Evolutionary conservation across 2,888 invertebrate genomes (phyloP), one percentile per base, ranked within the genome.

Genomic region (Branchellion lobata): DNA sequence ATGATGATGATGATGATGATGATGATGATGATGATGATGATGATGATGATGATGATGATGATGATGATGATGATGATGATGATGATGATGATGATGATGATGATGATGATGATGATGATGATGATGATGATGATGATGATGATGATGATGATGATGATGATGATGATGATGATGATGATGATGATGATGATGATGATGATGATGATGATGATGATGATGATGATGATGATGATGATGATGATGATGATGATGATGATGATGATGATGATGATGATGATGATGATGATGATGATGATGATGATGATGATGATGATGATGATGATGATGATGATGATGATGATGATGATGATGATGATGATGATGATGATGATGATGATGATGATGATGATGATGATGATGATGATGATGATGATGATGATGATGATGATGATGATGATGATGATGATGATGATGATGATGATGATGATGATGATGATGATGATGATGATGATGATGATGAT

Each of bases 391-490:
- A 72, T 72, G 36, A 72, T 72, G 72, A 72, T 34, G 72, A 72
- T 65, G 68, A 65, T 65, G 68, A 65, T 65, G 68, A 65, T 65
- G 68, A 65, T 65, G 68, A 65, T 65, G 68, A 65, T 65, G 68
- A 65, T 65, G 68, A 65, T 65, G 68, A 65, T 65, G 68, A 65
- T 65, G 68, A 65, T 65, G 68, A 65, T 65, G 68, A 65, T 65
- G 72, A 72, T 72, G 72, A 72, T 72, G 72, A 72, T 72, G 72
- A 72, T 72, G 72, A 72, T 72, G 72, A 72, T 72, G 72, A 65
- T 65, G 68, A 72, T 72, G 72, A 72, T 72, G 72, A 72, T 72
- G 72, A 72, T 34, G 72, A 72, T 34, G 72, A 72, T 72, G 72
- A 72, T 72, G 72, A 34, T 72, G 72, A 72, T 72, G 72, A 72